Base-by-base conservation (phyloP, 2,113 vertebrate species). In the Jacana jacana region DNA sequence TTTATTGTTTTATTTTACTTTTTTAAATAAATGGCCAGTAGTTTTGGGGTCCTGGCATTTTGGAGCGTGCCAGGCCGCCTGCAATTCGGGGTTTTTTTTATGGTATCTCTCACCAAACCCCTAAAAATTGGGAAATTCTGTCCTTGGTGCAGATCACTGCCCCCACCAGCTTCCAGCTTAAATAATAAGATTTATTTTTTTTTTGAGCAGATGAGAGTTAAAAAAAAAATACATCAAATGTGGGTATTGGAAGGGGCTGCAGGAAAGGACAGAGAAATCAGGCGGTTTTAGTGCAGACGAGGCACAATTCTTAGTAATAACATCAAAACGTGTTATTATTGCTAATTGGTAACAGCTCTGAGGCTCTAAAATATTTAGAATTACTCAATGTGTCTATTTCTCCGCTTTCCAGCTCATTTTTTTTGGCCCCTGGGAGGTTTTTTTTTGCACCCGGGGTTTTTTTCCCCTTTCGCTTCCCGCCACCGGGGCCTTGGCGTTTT, bases 401-500 rank as follows among this genome's bases (percentile, higher is more conserved):
- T 42, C 49, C 2, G 1, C 46, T 65, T 68, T 27, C 8, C 60
- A 49, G 24, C 60, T 31, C 40, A 2, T 6, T 27, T 22, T 19
- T 2, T 24, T 68, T 1, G 6, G 15, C 1, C 35, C 23, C 40
- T 1, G n/a, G 0, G 1, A 48, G 37, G 42, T 24, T 14, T 42
- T 42, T 3, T 1, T 54, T 3, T 1, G 4, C 42, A 1, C 42
- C 22, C 0, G 0, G 64, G 27, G 55, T 61, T 76, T 63, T 48
- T 35, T n/a, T n/a, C n/a, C 79, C 3, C 1, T 22, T 63, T 22
- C 2, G 1, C 4, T 9, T 60, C 42, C 58, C 14, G 8, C 49
- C 24, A 1, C 69, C 0, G 8, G 7, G 10, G 3, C 24, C 28
- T 65, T 73, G 6, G 30, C 1, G 0, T 11, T 54, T 66, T 64